Conservation (phyloP, 2,113 vertebrate species). For the Nansenia antarctica region DNA sequence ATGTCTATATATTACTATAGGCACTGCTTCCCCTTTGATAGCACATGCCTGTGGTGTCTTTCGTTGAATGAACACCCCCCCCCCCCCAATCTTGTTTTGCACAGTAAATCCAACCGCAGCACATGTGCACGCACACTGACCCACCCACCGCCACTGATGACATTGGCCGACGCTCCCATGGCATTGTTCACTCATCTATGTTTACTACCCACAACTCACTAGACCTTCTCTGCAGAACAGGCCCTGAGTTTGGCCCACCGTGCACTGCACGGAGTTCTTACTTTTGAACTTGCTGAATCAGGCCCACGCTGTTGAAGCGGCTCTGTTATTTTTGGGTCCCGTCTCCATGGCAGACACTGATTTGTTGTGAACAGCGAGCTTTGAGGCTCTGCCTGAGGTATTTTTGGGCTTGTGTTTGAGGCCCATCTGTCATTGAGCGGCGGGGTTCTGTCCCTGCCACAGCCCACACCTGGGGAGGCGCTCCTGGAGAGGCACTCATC, state of each 20-base stretch:
- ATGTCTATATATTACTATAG: background rate
- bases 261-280: background rate
- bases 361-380: conserved; percentile 37
- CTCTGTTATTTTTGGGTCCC: conserved; percentile 35
- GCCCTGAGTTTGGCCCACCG: background rate
- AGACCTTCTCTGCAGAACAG: conserved; percentile 7
- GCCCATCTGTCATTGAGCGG: conserved; percentile 23
- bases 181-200: background rate
- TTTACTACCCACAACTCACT: conserved; percentile 1
- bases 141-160: background rate
- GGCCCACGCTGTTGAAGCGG: conserved; percentile 32
- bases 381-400: conserved; percentile 36
- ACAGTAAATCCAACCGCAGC: background rate
- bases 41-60: conserved; percentile 4
- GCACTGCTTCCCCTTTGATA: background rate
- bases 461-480: conserved; percentile 26
- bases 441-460: conserved; percentile 15
- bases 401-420: conserved; percentile 23
- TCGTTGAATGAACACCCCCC: background rate
- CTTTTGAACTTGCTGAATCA: conserved; percentile 28
- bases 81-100: background rate
- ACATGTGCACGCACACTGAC: background rate
- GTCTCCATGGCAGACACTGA: conserved; percentile 19
- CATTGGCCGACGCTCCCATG: conserved; percentile 9
- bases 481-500: background rate